Evolutionary conservation across 92 coral and sea anemone species (phyloP).

Genomic region (Bergia sp.): DNA sequence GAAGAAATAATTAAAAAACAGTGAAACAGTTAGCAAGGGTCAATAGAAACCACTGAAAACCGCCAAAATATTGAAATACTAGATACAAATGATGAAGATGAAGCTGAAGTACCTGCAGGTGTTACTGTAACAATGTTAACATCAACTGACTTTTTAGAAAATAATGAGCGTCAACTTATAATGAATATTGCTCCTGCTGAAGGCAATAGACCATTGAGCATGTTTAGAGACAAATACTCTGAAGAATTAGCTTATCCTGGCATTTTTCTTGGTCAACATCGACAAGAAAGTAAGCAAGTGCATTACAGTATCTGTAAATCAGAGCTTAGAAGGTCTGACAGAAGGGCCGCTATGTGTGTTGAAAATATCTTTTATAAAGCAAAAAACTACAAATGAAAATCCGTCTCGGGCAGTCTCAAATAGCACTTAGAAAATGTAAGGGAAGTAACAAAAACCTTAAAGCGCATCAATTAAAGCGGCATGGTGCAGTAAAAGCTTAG

Average conservation of each 20-base stretch:
- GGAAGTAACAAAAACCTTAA: conserved; percentile 39
- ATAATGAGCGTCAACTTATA: conserved; percentile 63
- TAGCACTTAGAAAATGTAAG: conserved; percentile 54
- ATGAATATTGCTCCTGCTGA: conserved; percentile 73
- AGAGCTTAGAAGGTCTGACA: conserved; percentile 50
- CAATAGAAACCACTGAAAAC: background rate
- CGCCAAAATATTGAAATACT: background rate
- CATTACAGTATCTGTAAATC: conserved; percentile 58
- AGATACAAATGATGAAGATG: conserved; percentile 54
- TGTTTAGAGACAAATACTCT: conserved; percentile 62
- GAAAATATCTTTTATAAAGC: conserved; percentile 58
- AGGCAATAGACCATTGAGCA: conserved; percentile 66
- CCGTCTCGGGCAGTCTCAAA: conserved; percentile 40
- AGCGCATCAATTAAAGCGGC: conserved; percentile 50
- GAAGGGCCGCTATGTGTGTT: conserved; percentile 53
- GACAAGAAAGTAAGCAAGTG: conserved; percentile 54
- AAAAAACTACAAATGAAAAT: conserved; percentile 59
- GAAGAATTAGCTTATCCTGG: conserved; percentile 85
- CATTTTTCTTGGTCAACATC: conserved; percentile 69
- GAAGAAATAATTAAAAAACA: conserved; percentile 4
- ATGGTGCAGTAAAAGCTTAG: conserved; percentile 42
- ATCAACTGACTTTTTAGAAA: conserved; percentile 70
- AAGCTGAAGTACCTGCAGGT: conserved; percentile 71
- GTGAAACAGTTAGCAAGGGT: too few relatives aligned
- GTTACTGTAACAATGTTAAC: conserved; percentile 72